These are phyloP conservation scores for Motacilla tschutschensis DNA, from an alignment of 2,113 vertebrate genomes.

Conservation along the genomic window DNA sequence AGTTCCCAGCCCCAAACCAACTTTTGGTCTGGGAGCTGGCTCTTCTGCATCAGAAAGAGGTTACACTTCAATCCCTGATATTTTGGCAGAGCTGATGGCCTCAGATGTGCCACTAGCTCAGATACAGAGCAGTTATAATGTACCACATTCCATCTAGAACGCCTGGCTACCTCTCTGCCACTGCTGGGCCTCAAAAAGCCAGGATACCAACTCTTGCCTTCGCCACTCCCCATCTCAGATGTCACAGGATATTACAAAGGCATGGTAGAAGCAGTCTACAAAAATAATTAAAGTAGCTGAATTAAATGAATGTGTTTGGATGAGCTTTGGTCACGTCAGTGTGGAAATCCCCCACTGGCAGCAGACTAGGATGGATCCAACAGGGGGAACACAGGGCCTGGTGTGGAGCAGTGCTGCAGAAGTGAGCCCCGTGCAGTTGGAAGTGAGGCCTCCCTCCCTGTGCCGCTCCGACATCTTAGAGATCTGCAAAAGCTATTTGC, in stretches of 20 bases:
- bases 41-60: not conserved
- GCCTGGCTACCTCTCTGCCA: not conserved
- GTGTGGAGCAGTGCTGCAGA: not conserved
- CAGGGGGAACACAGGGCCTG: rapidly evolving
- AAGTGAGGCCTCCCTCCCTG: not conserved
- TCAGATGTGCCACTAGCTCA: not conserved
- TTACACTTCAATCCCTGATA: not conserved
- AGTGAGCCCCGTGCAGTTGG: not conserved
- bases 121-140: rapidly evolving
- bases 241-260: not conserved
- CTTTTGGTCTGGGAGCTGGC: not conserved
- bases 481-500: conserved; percentile 70
- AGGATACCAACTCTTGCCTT: not conserved
- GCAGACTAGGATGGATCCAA: not conserved
- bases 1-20: not conserved
- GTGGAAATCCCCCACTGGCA: not conserved
- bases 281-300: conserved; percentile 2
- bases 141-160: rapidly evolving
- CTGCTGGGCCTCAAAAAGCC: not conserved
- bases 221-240: not conserved
- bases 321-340: not conserved
- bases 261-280: not conserved
- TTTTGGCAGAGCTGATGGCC: not conserved
- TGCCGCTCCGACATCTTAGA: conserved; percentile 9
- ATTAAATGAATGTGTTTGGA: not conserved